Percentiles rank a stretch among this genome's conserved stretches.
Conservation (phyloP, 2,113 vertebrate species). For the Megaceryle maxima region DNA sequence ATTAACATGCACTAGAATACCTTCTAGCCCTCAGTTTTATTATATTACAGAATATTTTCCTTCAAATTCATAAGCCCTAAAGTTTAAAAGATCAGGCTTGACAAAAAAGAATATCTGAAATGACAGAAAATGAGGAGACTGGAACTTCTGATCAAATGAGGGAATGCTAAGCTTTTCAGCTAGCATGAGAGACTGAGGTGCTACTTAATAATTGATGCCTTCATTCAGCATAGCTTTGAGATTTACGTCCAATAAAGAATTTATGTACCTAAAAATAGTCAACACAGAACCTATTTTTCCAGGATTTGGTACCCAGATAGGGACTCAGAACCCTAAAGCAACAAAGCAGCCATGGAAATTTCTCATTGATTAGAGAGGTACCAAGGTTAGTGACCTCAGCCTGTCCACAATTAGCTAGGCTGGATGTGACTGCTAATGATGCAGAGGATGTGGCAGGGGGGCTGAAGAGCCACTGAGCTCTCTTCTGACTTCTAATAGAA, state of each 20-base stretch:
- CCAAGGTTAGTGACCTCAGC: neutral
- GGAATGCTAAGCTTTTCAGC: constrained; percentile 5
- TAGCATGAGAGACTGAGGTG: constrained; percentile 34
- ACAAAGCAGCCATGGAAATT: neutral
- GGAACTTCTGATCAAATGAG: constrained; percentile 27
- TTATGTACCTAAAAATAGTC: constrained; percentile 52
- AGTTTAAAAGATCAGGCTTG: constrained; percentile 35
- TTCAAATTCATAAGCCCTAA: neutral
- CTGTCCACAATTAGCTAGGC: neutral
- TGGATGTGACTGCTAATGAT: neutral
- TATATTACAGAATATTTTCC: neutral
- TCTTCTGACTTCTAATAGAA: neutral
- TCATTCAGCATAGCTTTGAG: constrained; percentile 11
- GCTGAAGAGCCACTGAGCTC: neutral
- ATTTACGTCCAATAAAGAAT: constrained; percentile 45
- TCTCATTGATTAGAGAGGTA: neutral
- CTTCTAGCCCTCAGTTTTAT: neutral
- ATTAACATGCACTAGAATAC: neutral
- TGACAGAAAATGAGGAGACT: neutral
- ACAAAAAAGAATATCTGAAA: constrained; percentile 25
- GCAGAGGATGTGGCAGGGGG: neutral
- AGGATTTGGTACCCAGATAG: neutral
- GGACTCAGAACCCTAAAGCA: neutral
- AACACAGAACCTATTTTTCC: neutral
- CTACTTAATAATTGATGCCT: constrained; percentile 54